Base-by-base conservation (phyloP, 2,797 vertebrate genomes). In the Silurus lanzhouensis region DNA sequence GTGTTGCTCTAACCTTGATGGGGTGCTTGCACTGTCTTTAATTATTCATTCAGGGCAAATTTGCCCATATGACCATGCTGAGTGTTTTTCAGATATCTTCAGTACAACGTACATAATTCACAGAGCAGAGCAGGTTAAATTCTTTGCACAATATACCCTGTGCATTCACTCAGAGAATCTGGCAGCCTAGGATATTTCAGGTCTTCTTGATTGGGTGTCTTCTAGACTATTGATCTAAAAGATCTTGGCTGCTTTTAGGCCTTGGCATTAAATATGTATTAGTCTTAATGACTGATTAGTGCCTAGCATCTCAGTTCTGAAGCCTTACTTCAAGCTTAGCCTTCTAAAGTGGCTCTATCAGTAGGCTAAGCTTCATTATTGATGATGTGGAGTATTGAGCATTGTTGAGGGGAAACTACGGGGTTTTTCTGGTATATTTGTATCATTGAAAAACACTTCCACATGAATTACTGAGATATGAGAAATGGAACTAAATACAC, bases 221-320 rank as follows among this genome's bases (percentile, higher is more conserved):
- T n/a, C 63, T 75, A 85, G 84, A 84, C 70, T 57, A 83, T 85
- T 86, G 85, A 88, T 89, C 83, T 66, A 46, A 68, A 81, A 52
- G 48, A 6, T 79, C 76, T 46, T 76, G 72, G 84, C 79, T 85
- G 84, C 85, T 70, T 79, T 83, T 86, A 57, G 60, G 46, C 66
- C 85, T 57, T 75, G 6, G 46, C 81, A 89, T 89, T 88, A 89
- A 89, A 89, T 84, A 89, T 89, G 82, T 84, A 88, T 87, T 67
- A 84, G 75, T 75, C 74, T 82, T 80, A 89, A 87, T 89, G 85
- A 88, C 84, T 70, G 78, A 85, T 87, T 52, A 81, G 66, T 83
- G 84, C 72, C 85, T 78, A 66, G 81, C 38, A 58, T 79, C 71
- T 60, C 83, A 74, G 61, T 72, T 58, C 60, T 75, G 85, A 88